Evolutionary conservation across 2,797 vertebrate species (phyloP), one percentile per base, ranked within the genome.

Genomic region (Alfaro cultratus): DNA sequence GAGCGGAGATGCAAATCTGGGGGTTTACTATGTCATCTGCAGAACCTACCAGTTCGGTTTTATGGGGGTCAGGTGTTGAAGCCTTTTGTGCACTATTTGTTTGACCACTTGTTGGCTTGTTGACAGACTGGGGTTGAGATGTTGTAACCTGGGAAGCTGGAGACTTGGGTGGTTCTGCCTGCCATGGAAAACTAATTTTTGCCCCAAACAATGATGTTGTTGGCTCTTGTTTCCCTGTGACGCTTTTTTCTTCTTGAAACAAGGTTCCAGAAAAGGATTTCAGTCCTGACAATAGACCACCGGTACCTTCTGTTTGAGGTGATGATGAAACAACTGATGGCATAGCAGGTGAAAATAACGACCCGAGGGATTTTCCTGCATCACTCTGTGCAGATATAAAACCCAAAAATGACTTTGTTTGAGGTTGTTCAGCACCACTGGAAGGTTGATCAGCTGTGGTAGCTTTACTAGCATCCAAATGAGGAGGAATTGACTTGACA

Each of bases 201-300:
- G 94, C 93, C 75, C 96, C 97, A 95, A 97, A 97, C n/a, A 96
- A 92, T 77, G 95, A 94, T 79, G 95, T 92, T 67, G 91, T 88
- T 16, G 85, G 76, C 72, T 90, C 94, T 83, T 95, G 94, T 46
- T 94, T 92, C 49, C 91, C 89, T 86, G 87, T 62, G 79, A 39
- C 82, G 18, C 79, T 67, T 71, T 95, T 97, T 77, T 96, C 95
- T 23, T 98, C 96, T 83, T 98, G 97, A 96, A 98, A 98, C 0
- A 99, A 85, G 70, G 94, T 87, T 2, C 94, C 93, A 86, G 98
- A 99, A 60, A 99, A 89, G 18, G 95, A 97, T 94, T 97, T 98
- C 76, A 98, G 95, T 82, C 96, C 95, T 72, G 96, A 97, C 79
- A 97, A 93, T 0, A 99, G 92, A 45, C 96, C 90, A 82, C 95